Evolutionary conservation across 2,797 vertebrate species (phyloP), one percentile per base, ranked within the genome.

Genomic region (Novumbra hubbsi): DNA sequence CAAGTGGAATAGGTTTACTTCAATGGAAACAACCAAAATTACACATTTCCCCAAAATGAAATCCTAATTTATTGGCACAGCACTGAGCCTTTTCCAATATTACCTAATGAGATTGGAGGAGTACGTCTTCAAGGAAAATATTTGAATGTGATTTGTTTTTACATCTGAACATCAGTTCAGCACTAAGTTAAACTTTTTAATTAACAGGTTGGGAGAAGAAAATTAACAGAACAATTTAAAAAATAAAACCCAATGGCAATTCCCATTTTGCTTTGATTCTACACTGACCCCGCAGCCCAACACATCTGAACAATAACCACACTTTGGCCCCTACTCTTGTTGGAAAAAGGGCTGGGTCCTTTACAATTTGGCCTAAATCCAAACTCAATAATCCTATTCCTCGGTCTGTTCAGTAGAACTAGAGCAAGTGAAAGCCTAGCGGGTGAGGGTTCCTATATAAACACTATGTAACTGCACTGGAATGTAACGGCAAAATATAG

Each of bases 241-340:
- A 73, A 74, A 55, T 62, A 68, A 50, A 14, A n/a, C 12, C 69
- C 28, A 48, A 8, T 32, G 27, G 65, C 50, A 66, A 74, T 66
- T 74, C 52, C 73, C 66, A 74, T 66, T 24, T 75, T 73, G 73
- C 76, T 14, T 6, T 63, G 72, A 68, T 74, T 27, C 27, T 67
- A 32, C 49, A 38, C 50, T 21, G 27, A 14, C 24, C 21, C 4
- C 5, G 60, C 60, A 24, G 21, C 24, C 12, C 15, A 30, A 64
- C 60, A 16, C 60, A 63, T 63, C 27, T 30, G 14, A 63, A 63
- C 62, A 63, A 63, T 28, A 30, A 1, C 24, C 62, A 63, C 27
- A 15, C 62, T 14, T 30, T 28, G 62, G n/a, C 19, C 55, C 24
- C 15, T 16, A 5, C 63, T 32, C 28, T 28, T 14, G 55, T 12